A percentile compares a stretch with the other conserved stretches of the same genome.
phyloP scores from a whole-genome alignment of 30 jellyfish, hydroid and myxozoan species.

The Aurelia aurita complex sp. Pacific region DNA sequence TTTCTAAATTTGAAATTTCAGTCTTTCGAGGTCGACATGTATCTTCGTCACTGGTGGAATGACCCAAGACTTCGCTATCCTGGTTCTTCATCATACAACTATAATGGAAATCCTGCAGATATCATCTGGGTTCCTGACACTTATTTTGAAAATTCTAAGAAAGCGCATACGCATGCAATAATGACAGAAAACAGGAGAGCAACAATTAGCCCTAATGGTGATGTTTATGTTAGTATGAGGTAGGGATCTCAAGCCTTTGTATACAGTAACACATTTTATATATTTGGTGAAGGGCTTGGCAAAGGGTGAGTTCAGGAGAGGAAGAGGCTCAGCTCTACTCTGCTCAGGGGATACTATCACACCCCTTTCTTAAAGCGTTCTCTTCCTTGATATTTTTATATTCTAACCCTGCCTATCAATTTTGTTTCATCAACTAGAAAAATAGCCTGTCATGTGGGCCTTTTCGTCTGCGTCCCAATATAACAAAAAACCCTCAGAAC shows the following conservation, averaged over 20 bases:
- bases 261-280: not conserved
- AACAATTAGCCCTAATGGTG: constrained; percentile 53
- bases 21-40: constrained; percentile 50
- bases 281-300: not conserved
- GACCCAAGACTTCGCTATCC: constrained; percentile 62
- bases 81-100: constrained; percentile 14
- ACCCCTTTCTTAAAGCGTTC: no score
- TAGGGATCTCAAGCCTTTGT: not conserved
- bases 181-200: constrained; percentile 44
- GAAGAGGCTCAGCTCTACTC: no score
- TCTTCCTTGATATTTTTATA: no score
- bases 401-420: no score
- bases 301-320: no score
- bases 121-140: constrained; percentile 74
- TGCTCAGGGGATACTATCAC: no score
- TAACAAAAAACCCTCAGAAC: no score
- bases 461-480: no score
- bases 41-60: constrained; percentile 76
- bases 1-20: not conserved
- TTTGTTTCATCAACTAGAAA: no score
- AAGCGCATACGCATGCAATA: constrained; percentile 18
- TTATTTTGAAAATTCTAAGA: constrained; percentile 43
- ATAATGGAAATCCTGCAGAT: constrained; percentile 67
- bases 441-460: no score
- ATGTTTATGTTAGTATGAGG: constrained; percentile 70